Percentiles rank a stretch among this genome's conserved stretches.
These are phyloP conservation scores for Coturnix japonica DNA, from an alignment of 2,113 vertebrate species.

Conservation along the genomic window DNA sequence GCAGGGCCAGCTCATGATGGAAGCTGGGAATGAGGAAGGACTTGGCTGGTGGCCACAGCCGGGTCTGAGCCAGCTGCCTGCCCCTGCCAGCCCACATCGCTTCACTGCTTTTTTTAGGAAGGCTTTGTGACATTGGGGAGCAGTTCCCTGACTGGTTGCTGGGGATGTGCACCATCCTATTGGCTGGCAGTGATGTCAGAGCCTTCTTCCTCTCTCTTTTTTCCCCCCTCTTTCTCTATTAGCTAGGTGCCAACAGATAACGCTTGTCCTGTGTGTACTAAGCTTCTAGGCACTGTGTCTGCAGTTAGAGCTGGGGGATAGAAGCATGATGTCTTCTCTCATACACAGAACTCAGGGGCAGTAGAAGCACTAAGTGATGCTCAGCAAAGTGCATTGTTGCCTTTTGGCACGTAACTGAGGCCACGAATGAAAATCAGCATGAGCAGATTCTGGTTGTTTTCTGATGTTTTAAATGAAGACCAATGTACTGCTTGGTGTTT, in stretches of 20 bases:
- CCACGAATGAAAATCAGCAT: background rate
- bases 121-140: slow-evolving; percentile 37
- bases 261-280: background rate
- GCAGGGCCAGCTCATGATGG: background rate
- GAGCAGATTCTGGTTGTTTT: background rate
- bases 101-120: slow-evolving; percentile 2
- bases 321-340: background rate
- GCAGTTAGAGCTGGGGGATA: background rate
- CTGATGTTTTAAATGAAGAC: background rate
- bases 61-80: background rate
- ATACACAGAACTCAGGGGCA: background rate
- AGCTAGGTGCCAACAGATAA: background rate
- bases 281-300: background rate
- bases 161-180: background rate
- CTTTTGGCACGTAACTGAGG: background rate
- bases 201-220: background rate
- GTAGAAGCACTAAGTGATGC: background rate
- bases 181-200: slow-evolving; percentile 52
- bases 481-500: background rate
- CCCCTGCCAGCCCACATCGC: background rate
- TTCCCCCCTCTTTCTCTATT: background rate
- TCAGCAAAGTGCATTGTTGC: background rate
- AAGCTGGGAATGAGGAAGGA: background rate
- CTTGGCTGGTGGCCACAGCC: background rate
- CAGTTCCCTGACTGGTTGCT: slow-evolving; percentile 3